Evolutionary conservation across 2,113 vertebrate genomes (phyloP).

Genomic region (Bucco capensis): DNA sequence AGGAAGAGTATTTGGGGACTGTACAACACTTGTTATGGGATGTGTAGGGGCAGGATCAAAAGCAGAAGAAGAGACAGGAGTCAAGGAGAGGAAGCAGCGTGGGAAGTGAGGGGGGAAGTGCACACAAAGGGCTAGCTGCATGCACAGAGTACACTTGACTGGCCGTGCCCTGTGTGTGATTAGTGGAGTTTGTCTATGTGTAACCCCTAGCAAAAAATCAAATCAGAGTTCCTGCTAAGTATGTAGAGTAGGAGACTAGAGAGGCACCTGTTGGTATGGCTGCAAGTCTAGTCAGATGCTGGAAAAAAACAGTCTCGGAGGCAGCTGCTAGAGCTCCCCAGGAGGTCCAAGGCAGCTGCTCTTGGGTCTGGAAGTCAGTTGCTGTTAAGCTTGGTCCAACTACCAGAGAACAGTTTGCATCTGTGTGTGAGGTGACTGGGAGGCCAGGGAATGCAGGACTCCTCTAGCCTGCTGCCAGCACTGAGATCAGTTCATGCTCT

Average conservation of each 20-base stretch:
- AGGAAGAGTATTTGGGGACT: neutral
- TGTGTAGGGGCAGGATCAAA: neutral
- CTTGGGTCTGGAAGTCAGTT: neutral
- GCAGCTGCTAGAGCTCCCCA: neutral
- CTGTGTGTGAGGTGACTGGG: neutral
- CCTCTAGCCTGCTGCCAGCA: neutral
- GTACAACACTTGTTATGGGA: fast-evolving
- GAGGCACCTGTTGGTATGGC: neutral
- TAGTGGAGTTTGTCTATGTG: fast-evolving
- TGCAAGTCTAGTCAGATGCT: neutral
- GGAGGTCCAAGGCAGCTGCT: neutral
- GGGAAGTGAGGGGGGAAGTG: neutral
- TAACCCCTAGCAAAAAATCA: neutral
- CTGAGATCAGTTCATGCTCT: neutral
- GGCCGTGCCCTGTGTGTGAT: neutral
- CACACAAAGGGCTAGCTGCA: neutral
- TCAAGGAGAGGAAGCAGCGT: neutral
- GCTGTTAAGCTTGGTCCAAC: neutral
- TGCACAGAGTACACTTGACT: fast-evolving
- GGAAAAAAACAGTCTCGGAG: neutral
- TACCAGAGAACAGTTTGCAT: neutral
- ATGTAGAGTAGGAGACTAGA: neutral
- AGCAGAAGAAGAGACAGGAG: neutral
- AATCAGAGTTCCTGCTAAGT: neutral
- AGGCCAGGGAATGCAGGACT: neutral